phyloP scores from a whole-genome alignment of 2,888 invertebrate species.

The Salpingus planirostris region DNA sequence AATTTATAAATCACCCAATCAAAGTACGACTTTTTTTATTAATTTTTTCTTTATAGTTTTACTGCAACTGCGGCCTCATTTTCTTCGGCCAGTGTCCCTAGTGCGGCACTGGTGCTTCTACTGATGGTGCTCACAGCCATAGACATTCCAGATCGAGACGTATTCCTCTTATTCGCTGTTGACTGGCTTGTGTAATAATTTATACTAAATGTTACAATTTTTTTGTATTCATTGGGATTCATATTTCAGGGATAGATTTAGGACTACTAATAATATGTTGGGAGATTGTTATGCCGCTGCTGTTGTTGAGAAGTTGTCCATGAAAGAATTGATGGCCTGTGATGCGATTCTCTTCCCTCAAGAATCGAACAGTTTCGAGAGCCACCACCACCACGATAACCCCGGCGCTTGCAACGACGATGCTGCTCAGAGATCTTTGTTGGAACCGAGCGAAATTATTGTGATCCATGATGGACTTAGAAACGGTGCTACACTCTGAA shows the following conservation, averaged over 20 bases:
- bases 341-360: slow-evolving; percentile 59
- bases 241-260: slow-evolving; percentile 64
- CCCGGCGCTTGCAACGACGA: not conserved
- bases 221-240: too few relatives aligned
- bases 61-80: slow-evolving; percentile 82
- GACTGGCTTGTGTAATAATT: slow-evolving; percentile 86
- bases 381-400: too few relatives aligned
- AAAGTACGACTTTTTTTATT: not conserved
- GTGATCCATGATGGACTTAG: slow-evolving; percentile 8
- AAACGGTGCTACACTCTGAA: slow-evolving; percentile 19
- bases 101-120: slow-evolving; percentile 73
- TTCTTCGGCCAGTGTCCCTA: slow-evolving; percentile 80
- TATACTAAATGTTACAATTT: slow-evolving; percentile 1
- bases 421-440: not conserved
- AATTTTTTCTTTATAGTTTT: too few relatives aligned
- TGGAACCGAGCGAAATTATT: slow-evolving; percentile 6
- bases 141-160: slow-evolving; percentile 72
- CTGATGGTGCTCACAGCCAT: slow-evolving; percentile 74
- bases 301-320: slow-evolving; percentile 73
- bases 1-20: slow-evolving; percentile 20
- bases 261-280: slow-evolving; percentile 81
- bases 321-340: slow-evolving; percentile 69
- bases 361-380: too few relatives aligned
- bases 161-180: slow-evolving; percentile 73
- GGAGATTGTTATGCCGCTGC: slow-evolving; percentile 84